Percentiles rank a stretch among this genome's conserved stretches.
phyloP scores from a whole-genome alignment of 2,888 invertebrate genomes.

The Tenthredo livida region DNA sequence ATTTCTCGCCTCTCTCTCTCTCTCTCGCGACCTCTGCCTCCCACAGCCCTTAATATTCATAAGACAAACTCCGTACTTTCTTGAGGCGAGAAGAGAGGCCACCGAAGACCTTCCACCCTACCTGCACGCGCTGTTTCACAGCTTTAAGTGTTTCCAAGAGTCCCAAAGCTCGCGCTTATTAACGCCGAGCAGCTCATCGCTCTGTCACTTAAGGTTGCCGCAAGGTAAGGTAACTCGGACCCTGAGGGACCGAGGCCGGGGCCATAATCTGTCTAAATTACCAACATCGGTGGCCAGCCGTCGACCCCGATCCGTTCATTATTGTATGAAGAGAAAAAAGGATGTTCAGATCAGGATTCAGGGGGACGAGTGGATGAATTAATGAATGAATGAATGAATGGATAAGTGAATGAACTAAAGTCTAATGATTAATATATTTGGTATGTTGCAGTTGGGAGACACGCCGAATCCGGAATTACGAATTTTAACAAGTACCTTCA shows the following conservation, averaged over 20 bases:
- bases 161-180: constrained; percentile 43
- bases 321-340: not conserved
- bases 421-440: constrained; percentile 46
- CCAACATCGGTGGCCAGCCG: constrained; percentile 39
- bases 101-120: not conserved
- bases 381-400: not conserved
- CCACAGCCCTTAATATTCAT: constrained; percentile 42
- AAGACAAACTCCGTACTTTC: constrained; percentile 30
- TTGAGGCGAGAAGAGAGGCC: not conserved
- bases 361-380: too few relatives aligned
- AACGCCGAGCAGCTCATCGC: constrained; percentile 36
- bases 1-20: not conserved
- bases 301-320: constrained; percentile 37
- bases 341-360: too few relatives aligned
- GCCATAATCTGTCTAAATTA: constrained; percentile 76
- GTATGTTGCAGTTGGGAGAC: constrained; percentile 88
- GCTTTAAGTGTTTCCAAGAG: constrained; percentile 39
- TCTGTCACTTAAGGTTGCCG: constrained; percentile 34
- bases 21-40: not conserved
- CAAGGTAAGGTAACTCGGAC: not conserved
- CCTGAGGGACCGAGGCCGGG: constrained; percentile 55
- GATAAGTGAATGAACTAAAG: not conserved
- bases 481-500: constrained; percentile 92
- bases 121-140: not conserved
- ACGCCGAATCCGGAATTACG: constrained; percentile 92